phyloP scores from a whole-genome alignment of 2,888 invertebrate genomes.

The Chirona hameri region DNA sequence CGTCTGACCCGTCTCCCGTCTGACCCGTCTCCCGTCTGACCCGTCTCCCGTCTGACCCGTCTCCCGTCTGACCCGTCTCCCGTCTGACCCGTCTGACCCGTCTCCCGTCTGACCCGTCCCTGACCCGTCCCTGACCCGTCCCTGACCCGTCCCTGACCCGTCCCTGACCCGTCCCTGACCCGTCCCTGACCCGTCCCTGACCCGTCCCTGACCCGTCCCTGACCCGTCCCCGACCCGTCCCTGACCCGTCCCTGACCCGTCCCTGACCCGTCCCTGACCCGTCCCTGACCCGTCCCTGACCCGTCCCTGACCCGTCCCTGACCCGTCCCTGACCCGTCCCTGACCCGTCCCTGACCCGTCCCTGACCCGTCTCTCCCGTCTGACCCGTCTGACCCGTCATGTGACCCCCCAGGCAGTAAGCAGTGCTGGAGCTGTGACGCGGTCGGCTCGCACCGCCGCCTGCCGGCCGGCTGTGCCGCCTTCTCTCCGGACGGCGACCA shows the following conservation, averaged over 20 bases:
- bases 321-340: background rate
- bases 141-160: background rate
- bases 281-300: background rate
- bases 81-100: too few species aligned
- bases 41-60: too few species aligned
- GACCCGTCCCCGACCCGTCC: too few species aligned
- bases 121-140: background rate
- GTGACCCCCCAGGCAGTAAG: background rate
- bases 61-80: too few species aligned
- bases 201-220: background rate
- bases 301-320: background rate
- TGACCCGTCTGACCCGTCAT: too few species aligned
- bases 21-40: too few species aligned
- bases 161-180: background rate
- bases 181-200: background rate
- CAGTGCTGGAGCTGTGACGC: slow-evolving; percentile 62
- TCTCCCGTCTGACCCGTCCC: background rate
- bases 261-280: background rate
- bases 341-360: background rate
- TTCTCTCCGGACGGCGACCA: slow-evolving; percentile 75
- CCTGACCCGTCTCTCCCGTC: background rate
- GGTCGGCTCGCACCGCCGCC: slow-evolving; percentile 59
- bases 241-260: background rate
- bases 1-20: too few species aligned
- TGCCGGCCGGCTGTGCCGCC: slow-evolving; percentile 56